Evolutionary conservation across 2,888 invertebrate species (phyloP).

Genomic region (Fragum sueziense): DNA sequence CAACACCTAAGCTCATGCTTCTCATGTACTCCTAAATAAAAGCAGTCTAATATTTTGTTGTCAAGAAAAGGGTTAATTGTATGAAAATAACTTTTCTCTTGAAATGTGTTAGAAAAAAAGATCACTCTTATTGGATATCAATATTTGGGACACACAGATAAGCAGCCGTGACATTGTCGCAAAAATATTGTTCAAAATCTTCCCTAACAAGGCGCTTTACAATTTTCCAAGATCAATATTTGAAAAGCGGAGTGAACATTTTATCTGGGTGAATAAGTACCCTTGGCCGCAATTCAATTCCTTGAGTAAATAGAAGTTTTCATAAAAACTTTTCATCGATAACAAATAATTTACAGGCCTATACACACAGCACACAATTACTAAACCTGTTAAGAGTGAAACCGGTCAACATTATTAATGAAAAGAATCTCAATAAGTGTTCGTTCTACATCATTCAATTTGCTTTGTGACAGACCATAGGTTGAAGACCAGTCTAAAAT

Average conservation of each 20-base stretch:
- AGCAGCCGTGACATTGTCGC: conserved; percentile 9
- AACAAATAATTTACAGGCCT: conserved; percentile 42
- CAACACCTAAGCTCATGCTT: too few species aligned
- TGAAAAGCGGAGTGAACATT: conserved; percentile 53
- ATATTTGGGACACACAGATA: too few species aligned
- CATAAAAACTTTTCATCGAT: conserved; percentile 57
- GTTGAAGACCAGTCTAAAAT: too few species aligned
- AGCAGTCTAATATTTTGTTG: too few species aligned
- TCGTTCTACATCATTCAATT: too few species aligned
- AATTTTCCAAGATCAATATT: conserved; percentile 57
- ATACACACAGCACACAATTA: conserved; percentile 16
- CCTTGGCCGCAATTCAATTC: conserved; percentile 55
- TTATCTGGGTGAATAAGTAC: conserved; percentile 52
- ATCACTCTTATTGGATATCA: too few species aligned
- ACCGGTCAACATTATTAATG: conserved; percentile 1
- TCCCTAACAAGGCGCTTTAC: conserved; percentile 48
- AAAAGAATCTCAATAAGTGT: neutral
- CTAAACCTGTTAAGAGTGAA: conserved; percentile 39
- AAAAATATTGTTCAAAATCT: conserved; percentile 31
- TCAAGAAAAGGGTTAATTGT: too few species aligned
- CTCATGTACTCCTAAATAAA: too few species aligned
- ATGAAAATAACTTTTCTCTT: too few species aligned
- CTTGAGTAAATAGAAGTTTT: conserved; percentile 56
- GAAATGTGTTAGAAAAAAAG: too few species aligned
- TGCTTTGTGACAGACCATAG: too few species aligned